These are phyloP conservation scores for Drosophila phalerata DNA, from an alignment of 2,888 invertebrate species.

Conservation along the genomic window DNA sequence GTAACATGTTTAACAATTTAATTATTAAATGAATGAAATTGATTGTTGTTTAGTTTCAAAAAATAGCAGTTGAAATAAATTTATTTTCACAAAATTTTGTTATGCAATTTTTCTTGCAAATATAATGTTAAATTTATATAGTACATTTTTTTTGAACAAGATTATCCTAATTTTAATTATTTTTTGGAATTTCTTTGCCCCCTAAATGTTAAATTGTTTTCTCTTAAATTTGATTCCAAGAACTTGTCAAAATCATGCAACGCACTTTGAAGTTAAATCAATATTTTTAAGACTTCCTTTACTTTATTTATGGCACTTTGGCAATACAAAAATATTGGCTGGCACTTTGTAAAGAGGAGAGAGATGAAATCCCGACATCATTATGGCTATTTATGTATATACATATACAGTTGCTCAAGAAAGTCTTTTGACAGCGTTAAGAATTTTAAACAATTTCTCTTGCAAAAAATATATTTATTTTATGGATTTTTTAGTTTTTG, in stretches of 20 bases:
- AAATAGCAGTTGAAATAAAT: too few relatives aligned
- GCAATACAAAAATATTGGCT: constrained; percentile 16
- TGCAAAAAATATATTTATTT: too few relatives aligned
- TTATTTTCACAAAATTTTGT: too few relatives aligned
- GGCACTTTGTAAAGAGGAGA: constrained; percentile 35
- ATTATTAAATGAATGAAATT: too few relatives aligned
- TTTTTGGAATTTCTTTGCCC: background rate
- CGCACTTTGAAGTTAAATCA: constrained; percentile 9
- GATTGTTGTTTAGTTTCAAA: too few relatives aligned
- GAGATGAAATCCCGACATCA: constrained; percentile 45
- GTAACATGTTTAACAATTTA: too few relatives aligned
- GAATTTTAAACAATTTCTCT: too few relatives aligned
- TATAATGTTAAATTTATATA: too few relatives aligned
- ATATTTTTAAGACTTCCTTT: constrained; percentile 6
- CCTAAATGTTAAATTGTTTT: constrained; percentile 2
- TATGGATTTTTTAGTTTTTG: background rate
- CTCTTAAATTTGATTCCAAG: background rate
- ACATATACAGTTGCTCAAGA: too few relatives aligned
- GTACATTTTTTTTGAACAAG: too few relatives aligned
- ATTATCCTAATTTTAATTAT: background rate
- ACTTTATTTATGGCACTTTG: constrained; percentile 13
- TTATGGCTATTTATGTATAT: constrained; percentile 30
- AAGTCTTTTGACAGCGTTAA: too few relatives aligned
- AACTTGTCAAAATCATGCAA: background rate
- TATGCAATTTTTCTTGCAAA: too few relatives aligned